Base-by-base conservation (phyloP, 2,797 vertebrate species). In the Melanotaenia parkinsoni region DNA sequence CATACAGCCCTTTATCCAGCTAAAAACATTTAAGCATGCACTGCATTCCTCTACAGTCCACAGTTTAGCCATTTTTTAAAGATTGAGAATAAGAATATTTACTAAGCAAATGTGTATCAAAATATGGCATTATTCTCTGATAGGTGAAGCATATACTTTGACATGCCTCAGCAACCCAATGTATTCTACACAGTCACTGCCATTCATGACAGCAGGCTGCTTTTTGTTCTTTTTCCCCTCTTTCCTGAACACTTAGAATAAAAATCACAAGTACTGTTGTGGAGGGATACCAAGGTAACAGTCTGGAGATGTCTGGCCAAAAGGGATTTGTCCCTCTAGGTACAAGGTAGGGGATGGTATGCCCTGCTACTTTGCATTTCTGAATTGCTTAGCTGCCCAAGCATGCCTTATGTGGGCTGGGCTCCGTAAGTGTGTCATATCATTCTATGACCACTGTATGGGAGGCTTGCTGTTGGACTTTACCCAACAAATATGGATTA, bases 401-500 rank as follows among this genome's bases (percentile, higher is more conserved):
- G 96, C 97, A 95, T 96, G 96, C 95, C 94, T 96, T 83, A 88
- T 94, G 93, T 93, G 90, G 92, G 87, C 83, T 81, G 77, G 93
- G 92, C 93, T 93, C 93, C 94, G 96, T 95, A 96, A 96, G 97
- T 95, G 95, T 98, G 96, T 97, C 97, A 96, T 92, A 67, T 88
- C 90, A 84, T 95, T 95, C 96, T 95, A 93, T 97, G 97, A 95
- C 93, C 90, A 86, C 95, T 95, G 94, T 93, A 96, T 93, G 92
- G 92, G 69, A 93, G 95, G 81, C 92, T 92, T 93, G 94, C 94
- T 96, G 96, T 94, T 97, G 96, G 97, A 97, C 96, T 96, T 96
- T 96, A 95, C 96, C 96, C 98, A 98, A 92, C 97, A 98, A 97
- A 98, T 99, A 99, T 99, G 97, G 98, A 99, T 99, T 98, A 99